A percentile compares a stretch with the other conserved stretches of the same genome.
These are phyloP conservation scores for Drosophila basisetae DNA, from an alignment of 2,888 invertebrate species.

Conservation along the genomic window DNA sequence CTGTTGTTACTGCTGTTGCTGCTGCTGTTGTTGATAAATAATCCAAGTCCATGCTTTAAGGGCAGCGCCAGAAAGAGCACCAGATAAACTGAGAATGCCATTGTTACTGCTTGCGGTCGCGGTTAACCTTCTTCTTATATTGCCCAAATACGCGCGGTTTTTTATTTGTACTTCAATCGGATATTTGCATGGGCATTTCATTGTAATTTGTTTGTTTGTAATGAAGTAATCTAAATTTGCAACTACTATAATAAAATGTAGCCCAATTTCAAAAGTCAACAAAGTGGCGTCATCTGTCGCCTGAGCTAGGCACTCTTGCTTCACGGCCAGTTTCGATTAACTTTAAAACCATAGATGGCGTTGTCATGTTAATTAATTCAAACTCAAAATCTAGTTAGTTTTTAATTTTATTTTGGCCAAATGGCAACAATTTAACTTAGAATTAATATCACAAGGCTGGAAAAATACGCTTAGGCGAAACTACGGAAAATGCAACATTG, in stretches of 20 bases:
- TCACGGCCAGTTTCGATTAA: background rate
- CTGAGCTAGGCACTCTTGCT: background rate
- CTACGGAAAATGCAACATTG: conserved; percentile 42
- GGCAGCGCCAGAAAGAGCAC: conserved; percentile 19
- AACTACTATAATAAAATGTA: conserved; percentile 23
- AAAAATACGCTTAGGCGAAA: conserved; percentile 28
- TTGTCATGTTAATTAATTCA: background rate
- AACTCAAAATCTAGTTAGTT: conserved; percentile 14
- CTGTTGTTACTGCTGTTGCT: conserved; percentile 32
- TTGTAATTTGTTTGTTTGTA: conserved; percentile 55
- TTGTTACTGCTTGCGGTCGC: conserved; percentile 12
- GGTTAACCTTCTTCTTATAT: conserved; percentile 33
- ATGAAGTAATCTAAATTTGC: conserved; percentile 25
- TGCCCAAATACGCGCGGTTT: background rate
- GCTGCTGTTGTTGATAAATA: background rate
- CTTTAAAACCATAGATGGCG: conserved; percentile 8
- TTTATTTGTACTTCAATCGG: conserved; percentile 45
- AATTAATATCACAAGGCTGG: conserved; percentile 53
- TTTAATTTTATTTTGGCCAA: conserved; percentile 42
- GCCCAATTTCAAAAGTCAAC: conserved; percentile 44
- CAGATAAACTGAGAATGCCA: conserved; percentile 14
- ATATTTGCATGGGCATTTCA: conserved; percentile 53
- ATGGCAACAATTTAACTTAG: conserved; percentile 50
- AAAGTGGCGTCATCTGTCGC: conserved; percentile 26
- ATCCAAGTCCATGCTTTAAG: background rate